These are phyloP conservation scores for Mola mola DNA, from an alignment of 2,113 vertebrate species.

Conservation along the genomic window DNA sequence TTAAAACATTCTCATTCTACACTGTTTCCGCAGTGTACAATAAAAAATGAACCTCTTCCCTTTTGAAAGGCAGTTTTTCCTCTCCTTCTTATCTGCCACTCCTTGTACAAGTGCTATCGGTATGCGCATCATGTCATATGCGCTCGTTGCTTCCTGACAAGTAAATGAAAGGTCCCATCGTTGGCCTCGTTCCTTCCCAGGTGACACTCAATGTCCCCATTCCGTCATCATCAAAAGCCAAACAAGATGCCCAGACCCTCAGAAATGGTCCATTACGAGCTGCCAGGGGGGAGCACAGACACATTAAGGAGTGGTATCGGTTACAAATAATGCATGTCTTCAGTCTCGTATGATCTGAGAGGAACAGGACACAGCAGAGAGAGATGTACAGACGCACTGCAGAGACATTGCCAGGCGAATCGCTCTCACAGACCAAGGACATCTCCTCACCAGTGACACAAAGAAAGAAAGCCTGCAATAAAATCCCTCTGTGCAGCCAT, in stretches of 20 bases:
- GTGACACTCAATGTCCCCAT: constrained; percentile 81
- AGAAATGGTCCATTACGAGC: constrained; percentile 81
- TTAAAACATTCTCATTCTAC: constrained; percentile 16
- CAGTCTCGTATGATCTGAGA: constrained; percentile 68
- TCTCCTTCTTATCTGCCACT: constrained; percentile 60
- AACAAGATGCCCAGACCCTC: constrained; percentile 75
- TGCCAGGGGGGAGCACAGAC: constrained; percentile 74
- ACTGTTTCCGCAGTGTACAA: constrained; percentile 15
- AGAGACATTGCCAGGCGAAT: constrained; percentile 52
- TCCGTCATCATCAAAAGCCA: constrained; percentile 80
- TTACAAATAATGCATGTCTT: constrained; percentile 85
- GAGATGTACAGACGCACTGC: constrained; percentile 52
- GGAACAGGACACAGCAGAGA: constrained; percentile 43
- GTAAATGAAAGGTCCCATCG: constrained; percentile 77
- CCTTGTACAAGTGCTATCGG: constrained; percentile 58
- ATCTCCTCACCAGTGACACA: constrained; percentile 47
- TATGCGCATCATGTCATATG: constrained; percentile 72
- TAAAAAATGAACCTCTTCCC: constrained; percentile 46
- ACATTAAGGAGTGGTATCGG: constrained; percentile 80
- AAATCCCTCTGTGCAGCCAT: constrained; percentile 36
- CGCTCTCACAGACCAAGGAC: constrained; percentile 58
- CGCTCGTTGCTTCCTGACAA: constrained; percentile 71
- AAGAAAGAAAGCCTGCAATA: constrained; percentile 8
- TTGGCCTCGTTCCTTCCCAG: constrained; percentile 79
- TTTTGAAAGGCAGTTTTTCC: constrained; percentile 54